Evolutionary conservation across 2,797 vertebrate species (phyloP).

Genomic region (Labeo calbasu): DNA sequence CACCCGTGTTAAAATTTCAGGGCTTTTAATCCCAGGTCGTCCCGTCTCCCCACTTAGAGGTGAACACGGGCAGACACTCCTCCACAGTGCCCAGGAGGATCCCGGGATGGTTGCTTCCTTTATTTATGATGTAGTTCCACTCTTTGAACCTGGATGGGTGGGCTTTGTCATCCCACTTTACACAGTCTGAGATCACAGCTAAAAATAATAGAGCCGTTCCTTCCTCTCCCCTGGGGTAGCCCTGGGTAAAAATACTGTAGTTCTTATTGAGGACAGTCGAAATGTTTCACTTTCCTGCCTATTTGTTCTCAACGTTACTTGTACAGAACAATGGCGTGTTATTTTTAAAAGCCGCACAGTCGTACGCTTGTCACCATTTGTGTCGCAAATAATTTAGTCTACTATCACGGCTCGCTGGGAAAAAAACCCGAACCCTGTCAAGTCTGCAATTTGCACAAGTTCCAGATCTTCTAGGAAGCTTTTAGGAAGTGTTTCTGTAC

Average conservation of each 20-base stretch:
- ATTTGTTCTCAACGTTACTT: neutral
- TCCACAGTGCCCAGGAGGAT: slow-evolving; percentile 40
- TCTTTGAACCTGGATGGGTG: slow-evolving; percentile 11
- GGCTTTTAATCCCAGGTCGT: slow-evolving; percentile 54
- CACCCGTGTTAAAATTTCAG: slow-evolving; percentile 50
- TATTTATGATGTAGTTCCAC: slow-evolving; percentile 30
- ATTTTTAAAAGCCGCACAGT: neutral
- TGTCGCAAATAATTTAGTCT: slow-evolving; percentile 8
- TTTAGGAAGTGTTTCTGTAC: slow-evolving; percentile 29
- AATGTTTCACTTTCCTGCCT: neutral
- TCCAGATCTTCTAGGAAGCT: slow-evolving; percentile 22
- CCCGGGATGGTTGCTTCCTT: slow-evolving; percentile 26
- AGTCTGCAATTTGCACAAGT: neutral
- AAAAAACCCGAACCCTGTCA: neutral
- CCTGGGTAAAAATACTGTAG: neutral
- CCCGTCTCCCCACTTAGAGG: slow-evolving; percentile 33
- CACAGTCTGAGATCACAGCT: slow-evolving; percentile 55
- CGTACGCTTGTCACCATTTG: neutral
- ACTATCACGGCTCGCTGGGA: neutral
- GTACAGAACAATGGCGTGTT: neutral
- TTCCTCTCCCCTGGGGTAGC: slow-evolving; percentile 24
- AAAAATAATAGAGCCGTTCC: slow-evolving; percentile 56
- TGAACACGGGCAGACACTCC: slow-evolving; percentile 33
- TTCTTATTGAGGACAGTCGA: neutral
- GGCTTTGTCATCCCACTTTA: slow-evolving; percentile 36